These are phyloP conservation scores for Zoanthus sansibaricus DNA, from an alignment of 92 coral and sea anemone species.

Conservation along the genomic window DNA sequence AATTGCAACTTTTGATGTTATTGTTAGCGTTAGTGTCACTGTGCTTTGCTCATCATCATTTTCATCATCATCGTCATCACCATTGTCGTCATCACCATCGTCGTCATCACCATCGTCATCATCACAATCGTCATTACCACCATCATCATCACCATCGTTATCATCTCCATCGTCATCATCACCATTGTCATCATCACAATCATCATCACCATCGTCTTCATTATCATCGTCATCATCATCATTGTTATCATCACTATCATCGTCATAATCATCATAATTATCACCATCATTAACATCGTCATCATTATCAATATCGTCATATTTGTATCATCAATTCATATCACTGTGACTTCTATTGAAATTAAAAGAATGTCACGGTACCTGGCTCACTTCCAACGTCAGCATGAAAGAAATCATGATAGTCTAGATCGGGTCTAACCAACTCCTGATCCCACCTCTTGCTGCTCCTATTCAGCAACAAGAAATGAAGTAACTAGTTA, in stretches of 20 bases:
- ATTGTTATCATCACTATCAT: too few relatives aligned
- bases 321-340: too few relatives aligned
- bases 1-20: background rate
- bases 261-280: too few relatives aligned
- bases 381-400: constrained; percentile 91
- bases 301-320: too few relatives aligned
- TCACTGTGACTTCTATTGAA: background rate
- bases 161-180: too few relatives aligned
- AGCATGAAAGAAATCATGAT: constrained; percentile 90
- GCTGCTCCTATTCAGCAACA: constrained; percentile 58
- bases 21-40: background rate
- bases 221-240: too few relatives aligned
- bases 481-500: background rate
- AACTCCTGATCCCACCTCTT: constrained; percentile 90
- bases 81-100: background rate
- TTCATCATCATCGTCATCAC: background rate
- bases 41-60: background rate
- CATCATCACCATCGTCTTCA: too few relatives aligned
- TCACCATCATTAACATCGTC: too few relatives aligned
- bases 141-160: too few relatives aligned
- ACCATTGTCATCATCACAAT: too few relatives aligned
- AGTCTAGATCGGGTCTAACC: constrained; percentile 91
- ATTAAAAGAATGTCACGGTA: background rate
- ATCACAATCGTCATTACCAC: background rate
- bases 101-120: background rate